Conservation (phyloP, 2,113 vertebrate species). For the Phylloscopus trochiloides region DNA sequence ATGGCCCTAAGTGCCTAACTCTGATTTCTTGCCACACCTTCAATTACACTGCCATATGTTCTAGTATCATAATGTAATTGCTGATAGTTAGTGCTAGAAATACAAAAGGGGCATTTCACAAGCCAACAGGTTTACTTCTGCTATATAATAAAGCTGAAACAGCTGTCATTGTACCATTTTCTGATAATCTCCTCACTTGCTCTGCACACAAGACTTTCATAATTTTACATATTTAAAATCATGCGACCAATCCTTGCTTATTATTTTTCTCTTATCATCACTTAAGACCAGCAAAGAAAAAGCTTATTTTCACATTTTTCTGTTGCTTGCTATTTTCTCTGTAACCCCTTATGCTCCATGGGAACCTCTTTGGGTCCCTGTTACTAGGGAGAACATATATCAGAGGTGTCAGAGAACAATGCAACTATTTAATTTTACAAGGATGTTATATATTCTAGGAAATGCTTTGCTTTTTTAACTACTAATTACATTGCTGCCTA, state of each 20-base stretch:
- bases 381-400: background rate
- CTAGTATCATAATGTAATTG: conserved; percentile 48
- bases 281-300: background rate
- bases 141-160: conserved; percentile 20
- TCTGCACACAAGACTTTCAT: background rate
- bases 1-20: conserved; percentile 36
- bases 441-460: background rate
- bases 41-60: conserved; percentile 57
- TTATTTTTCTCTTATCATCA: background rate
- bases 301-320: background rate
- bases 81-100: conserved; percentile 46
- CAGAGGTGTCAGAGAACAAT: background rate
- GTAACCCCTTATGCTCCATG: background rate
- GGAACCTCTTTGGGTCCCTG: background rate
- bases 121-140: conserved; percentile 31
- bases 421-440: conserved; percentile 15
- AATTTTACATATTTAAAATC: background rate
- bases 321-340: background rate
- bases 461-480: conserved; percentile 17
- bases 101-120: conserved; percentile 49
- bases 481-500: background rate
- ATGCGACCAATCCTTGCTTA: background rate
- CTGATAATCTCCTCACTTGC: background rate
- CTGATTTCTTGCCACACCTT: conserved; percentile 64
- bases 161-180: background rate